phyloP scores from a whole-genome alignment of 2,797 vertebrate genomes.

The Alcedo quadribrachys region DNA sequence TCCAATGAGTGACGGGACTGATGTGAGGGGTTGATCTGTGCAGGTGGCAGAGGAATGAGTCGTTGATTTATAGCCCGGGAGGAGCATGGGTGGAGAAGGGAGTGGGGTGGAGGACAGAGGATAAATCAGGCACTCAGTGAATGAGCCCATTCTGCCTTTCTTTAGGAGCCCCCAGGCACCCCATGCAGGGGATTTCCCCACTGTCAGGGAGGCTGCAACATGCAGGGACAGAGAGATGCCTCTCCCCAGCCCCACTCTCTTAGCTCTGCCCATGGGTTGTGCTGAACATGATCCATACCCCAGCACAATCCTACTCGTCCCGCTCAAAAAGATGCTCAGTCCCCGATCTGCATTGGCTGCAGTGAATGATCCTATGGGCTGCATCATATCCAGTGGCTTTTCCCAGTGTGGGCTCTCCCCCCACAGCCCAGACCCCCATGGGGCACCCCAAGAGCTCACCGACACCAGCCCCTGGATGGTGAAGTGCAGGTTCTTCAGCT shows the following conservation, averaged over 20 bases:
- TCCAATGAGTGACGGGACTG: conserved; percentile 55
- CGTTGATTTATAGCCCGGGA: conserved; percentile 37
- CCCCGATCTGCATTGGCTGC: rapidly evolving
- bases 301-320: not conserved
- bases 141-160: not conserved
- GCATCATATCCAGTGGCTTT: not conserved
- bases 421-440: rapidly evolving
- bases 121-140: not conserved
- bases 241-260: not conserved
- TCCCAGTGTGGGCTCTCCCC: not conserved
- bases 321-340: not conserved
- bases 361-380: rapidly evolving
- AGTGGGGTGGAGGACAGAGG: not conserved
- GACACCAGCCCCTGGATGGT: conserved; percentile 84
- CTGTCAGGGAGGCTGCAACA: rapidly evolving
- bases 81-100: not conserved
- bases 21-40: not conserved
- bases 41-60: conserved; percentile 46
- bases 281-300: rapidly evolving
- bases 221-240: not conserved
- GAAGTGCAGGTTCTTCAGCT: conserved; percentile 81
- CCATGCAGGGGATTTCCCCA: not conserved
- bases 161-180: not conserved
- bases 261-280: not conserved
- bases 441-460: conserved; percentile 74